Evolutionary conservation across 2,797 vertebrate genomes (phyloP).

Genomic region (Chlorospingus semifuscus): DNA sequence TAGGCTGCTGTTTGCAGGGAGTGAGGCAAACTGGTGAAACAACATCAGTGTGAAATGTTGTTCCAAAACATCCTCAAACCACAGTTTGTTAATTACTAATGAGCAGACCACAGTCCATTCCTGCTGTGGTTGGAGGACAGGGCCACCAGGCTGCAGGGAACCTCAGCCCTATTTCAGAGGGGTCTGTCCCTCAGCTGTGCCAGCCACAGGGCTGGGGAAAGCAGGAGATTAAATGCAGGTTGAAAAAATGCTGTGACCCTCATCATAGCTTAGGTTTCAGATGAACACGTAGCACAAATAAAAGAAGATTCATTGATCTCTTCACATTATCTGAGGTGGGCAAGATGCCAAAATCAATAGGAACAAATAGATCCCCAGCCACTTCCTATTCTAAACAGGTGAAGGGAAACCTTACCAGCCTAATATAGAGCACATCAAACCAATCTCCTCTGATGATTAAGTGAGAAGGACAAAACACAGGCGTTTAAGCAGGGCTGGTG

Average conservation of each 20-base stretch:
- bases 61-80: background rate
- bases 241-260: background rate
- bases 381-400: background rate
- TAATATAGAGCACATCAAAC: background rate
- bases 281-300: background rate
- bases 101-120: background rate
- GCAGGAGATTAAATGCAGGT: background rate
- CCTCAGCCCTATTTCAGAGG: background rate
- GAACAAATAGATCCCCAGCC: slow-evolving; percentile 35
- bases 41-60: background rate
- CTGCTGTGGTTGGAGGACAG: background rate
- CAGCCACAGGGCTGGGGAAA: background rate
- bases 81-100: background rate
- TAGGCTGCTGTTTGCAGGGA: background rate
- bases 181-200: background rate
- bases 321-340: background rate
- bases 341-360: slow-evolving; percentile 25
- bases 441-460: background rate
- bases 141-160: background rate
- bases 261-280: background rate
- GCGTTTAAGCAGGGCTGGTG: background rate
- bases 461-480: slow-evolving; percentile 13
- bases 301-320: slow-evolving; percentile 16
- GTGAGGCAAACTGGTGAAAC: background rate
- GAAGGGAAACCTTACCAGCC: slow-evolving; percentile 36